Evolutionary conservation across 2,888 invertebrate genomes (phyloP), one percentile per base, ranked within the genome.

Genomic region (Megalurothrips usitatus): DNA sequence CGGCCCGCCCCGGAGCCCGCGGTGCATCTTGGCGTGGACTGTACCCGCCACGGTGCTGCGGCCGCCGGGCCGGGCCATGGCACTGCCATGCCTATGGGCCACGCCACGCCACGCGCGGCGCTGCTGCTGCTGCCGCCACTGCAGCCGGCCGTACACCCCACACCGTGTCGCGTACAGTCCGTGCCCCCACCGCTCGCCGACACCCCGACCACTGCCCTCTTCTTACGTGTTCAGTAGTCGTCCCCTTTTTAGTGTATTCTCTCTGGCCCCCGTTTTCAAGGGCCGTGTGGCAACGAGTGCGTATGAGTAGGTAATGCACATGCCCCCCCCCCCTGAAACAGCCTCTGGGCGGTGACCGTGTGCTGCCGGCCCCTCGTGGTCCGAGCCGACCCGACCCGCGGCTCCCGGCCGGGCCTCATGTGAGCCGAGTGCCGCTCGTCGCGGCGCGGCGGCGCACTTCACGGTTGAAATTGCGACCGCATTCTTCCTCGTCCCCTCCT

Each of bases 401-500:
- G 63, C n/a, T 2, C 3, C 68, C 8, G 23, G 23, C 68, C n/a
- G n/a, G 0, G 68, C 63, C 23, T 19, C 68, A 68, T 68, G 68
- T 12, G 26, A 2, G 23, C 12, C 26, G 26, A 75, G 19, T 6
- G 1, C 9, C 11, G 26, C 68, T 26, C 23, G 11, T 23, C 23
- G 68, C 12, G 19, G 19, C 58, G 19, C 14, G 58, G 6, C 26
- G 11, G 68, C 63, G 63, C 23, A 23, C 23, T 68, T 23, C 23
- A 23, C 68, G 9, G 58, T 26, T 75, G 68, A 75, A 75, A 75
- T 75, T 12, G 68, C 78, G 79, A 34, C 75, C 63, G 68, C 81
- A 48, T 81, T 82, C 79, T 81, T 52, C 19, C 58, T 47, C 48
- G 28, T 58, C 81, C 78, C 52, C 79, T 47, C 26, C 78, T 63